Base-by-base conservation (phyloP, 2,797 vertebrate genomes). In the Masticophis lateralis region DNA sequence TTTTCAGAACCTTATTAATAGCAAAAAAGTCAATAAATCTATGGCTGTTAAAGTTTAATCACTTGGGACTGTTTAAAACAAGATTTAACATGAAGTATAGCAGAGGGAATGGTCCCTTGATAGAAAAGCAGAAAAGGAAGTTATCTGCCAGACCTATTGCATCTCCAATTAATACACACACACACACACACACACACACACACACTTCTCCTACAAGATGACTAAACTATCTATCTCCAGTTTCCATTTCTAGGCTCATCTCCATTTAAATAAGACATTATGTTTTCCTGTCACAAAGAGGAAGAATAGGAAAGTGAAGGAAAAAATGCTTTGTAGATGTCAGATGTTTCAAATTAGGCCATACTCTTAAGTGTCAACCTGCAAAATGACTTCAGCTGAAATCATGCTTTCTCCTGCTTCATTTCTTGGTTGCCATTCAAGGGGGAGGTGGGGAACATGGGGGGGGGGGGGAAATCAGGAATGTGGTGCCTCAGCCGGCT, bases 191-290 rank as follows among this genome's bases (percentile, higher is more conserved):
- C 56, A 16, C 59, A 37, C 37, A 37, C 59, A 37, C 37, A 37
- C 59, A 37, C 37, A 37, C 59, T 10, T 2, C 37, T 79, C 89
- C 43, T 1, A 89, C n/a, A 28, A 51, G n/a, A 13, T 90, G 94
- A 63, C 93, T 90, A 47, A 93, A 93, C 90, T 59, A 91, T 91
- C 90, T 12, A 57, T 60, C 88, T 43, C 0, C 59, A 10, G 37
- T 86, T 94, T n/a, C 16, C 91, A 63, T 3, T 94, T 95, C 86
- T 86, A 55, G 89, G 47, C 37, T 57, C 43, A 6, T 91, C 69
- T 91, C 91, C 89, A 91, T 57, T 92, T 59, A 93, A 88, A 83
- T 66, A 92, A 92, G 74, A 22, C 27, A 1, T 10, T 93, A 32
- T 16, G 1, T 92, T 95, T 92, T 69, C 43, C 90, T 92, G 14